phyloP scores from a whole-genome alignment of 92 coral and sea anemone genomes.

The Pocillopora meandrina region DNA sequence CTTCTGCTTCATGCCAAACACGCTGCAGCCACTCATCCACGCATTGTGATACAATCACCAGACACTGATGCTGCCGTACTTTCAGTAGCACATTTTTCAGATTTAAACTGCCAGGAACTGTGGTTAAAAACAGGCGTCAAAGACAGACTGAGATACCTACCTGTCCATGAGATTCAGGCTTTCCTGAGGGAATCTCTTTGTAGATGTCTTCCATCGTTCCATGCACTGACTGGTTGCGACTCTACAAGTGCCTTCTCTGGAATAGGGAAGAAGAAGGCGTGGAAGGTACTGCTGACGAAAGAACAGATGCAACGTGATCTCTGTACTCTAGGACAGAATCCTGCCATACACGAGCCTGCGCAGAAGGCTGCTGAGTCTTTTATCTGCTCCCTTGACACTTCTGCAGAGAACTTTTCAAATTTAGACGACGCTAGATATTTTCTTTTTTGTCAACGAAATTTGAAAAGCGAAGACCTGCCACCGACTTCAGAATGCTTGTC shows the following conservation, averaged over 20 bases:
- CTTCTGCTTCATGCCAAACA: constrained; percentile 9
- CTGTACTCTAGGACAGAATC: constrained; percentile 29
- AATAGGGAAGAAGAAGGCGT: constrained; percentile 62
- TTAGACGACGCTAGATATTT: constrained; percentile 67
- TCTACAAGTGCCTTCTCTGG: constrained; percentile 60
- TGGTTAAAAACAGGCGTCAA: constrained; percentile 49
- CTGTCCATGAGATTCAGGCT: constrained; percentile 35
- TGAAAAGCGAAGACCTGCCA: constrained; percentile 57
- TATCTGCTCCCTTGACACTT: constrained; percentile 49
- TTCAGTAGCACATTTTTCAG: constrained; percentile 46
- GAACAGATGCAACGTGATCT: constrained; percentile 25
- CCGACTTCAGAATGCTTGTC: constrained; percentile 51
- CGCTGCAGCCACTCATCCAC: constrained; percentile 45
- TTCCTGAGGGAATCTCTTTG: constrained; percentile 45
- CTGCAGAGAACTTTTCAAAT: constrained; percentile 51
- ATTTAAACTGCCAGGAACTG: constrained; percentile 45
- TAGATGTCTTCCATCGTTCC: constrained; percentile 40
- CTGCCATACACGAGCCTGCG: constrained; percentile 19
- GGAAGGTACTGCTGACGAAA: constrained; percentile 56
- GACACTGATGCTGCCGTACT: constrained; percentile 60
- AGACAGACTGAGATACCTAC: constrained; percentile 40
- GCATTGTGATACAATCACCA: constrained; percentile 52
- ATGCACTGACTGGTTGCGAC: constrained; percentile 55
- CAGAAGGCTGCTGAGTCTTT: constrained; percentile 44
- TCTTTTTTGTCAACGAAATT: constrained; percentile 53